Evolutionary conservation across 2,113 vertebrate species (phyloP).

Genomic region (Chaenogobius annularis): DNA sequence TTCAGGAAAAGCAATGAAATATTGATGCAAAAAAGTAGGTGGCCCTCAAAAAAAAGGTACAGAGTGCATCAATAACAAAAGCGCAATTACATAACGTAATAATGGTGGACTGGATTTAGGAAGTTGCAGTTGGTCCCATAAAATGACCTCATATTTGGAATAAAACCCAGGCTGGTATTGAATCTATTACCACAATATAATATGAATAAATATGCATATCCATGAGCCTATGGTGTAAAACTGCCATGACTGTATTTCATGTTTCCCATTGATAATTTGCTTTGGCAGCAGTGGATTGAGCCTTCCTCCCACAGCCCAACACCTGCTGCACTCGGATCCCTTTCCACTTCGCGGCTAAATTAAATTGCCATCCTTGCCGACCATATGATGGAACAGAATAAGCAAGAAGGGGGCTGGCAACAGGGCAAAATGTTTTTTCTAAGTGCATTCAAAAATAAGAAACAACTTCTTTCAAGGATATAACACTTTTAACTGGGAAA

Average conservation of each 20-base stretch:
- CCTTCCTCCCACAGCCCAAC: conserved; percentile 39
- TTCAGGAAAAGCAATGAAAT: too few relatives aligned
- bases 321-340: conserved; percentile 31
- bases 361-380: conserved; percentile 20
- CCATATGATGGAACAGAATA: conserved; percentile 21
- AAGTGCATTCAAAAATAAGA: not conserved
- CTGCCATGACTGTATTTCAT: conserved; percentile 18
- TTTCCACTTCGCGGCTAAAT: conserved; percentile 29
- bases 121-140: not conserved
- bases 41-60: not conserved
- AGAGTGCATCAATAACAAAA: not conserved
- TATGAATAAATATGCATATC: not conserved
- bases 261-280: conserved; percentile 31
- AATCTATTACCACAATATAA: not conserved
- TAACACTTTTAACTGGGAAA: not conserved
- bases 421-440: not conserved
- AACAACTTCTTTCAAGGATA: not conserved
- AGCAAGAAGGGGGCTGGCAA: not conserved
- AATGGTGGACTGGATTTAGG: not conserved
- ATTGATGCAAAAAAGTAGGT: too few relatives aligned
- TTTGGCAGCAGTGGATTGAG: conserved; percentile 20
- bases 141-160: not conserved
- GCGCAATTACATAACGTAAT: not conserved
- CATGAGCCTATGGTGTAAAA: not conserved
- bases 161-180: not conserved